Evolutionary conservation across 2,113 vertebrate genomes (phyloP), one percentile per base, ranked within the genome.

Genomic region (Lophura nycthemera): DNA sequence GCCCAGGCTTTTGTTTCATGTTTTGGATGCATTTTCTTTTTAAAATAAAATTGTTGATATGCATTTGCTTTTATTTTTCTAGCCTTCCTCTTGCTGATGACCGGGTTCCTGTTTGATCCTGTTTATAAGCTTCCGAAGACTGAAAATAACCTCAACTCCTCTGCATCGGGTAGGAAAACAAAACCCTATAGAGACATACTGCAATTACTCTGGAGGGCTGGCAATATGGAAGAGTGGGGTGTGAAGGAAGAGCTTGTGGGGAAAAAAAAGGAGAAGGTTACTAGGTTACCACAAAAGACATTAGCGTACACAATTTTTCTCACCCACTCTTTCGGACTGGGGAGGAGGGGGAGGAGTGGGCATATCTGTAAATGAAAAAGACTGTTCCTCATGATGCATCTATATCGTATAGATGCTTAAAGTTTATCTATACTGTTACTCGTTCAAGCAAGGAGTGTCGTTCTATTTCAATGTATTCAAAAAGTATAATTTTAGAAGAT

Each of bases 61-160:
- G 91, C 30, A 29, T 95, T 94, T 96, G 43, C 78, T 97, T 97
- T 97, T 94, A 76, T 90, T 95, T 97, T 95, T 75, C 76, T 91
- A 97, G 97, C 79, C 60, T 92, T 88, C 86, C 38, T 94, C 87
- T 96, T 93, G 94, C 96, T 96, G 95, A 97, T 97, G 96, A 96
- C 79, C 24, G 3, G 19, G 74, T 96, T 96, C 92, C 94, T 92
- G 92, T 96, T 97, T 97, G 97, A 96, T 96, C 94, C 93, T 94
- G 83, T 95, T 97, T 93, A 96, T 92, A 97, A 96, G 96, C 96
- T 87, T 94, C 70, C 75, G 84, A 94, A 96, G 93, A 86, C 43
- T 83, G 88, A 97, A 83, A 95, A 91, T 90, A 96, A 80, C 87
- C 93, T 81, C 71, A 86, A 45, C 91, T 96, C 89, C 73, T 89